Conservation (phyloP, 2,888 invertebrate genomes). For the Adela reaumurella region DNA sequence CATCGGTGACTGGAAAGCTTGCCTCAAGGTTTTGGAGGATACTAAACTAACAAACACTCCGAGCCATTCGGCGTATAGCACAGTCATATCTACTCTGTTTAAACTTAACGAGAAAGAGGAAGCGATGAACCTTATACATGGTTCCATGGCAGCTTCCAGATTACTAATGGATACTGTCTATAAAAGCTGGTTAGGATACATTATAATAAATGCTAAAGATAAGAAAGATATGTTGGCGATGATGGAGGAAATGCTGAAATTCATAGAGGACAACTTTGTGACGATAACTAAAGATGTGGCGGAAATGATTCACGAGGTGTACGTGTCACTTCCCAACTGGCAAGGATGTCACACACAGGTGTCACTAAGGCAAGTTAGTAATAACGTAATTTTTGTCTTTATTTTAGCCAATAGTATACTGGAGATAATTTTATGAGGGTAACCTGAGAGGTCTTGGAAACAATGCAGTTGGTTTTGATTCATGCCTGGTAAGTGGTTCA, state of each 20-base stretch:
- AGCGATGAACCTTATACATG: conserved; percentile 60
- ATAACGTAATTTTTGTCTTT: conserved; percentile 25
- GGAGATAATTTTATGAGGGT: too few relatives aligned
- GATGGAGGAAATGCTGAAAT: conserved; percentile 55
- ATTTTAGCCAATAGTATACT: conserved; percentile 1
- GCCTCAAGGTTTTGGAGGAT: conserved; percentile 57
- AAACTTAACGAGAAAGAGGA: conserved; percentile 48
- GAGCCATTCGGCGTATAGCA: conserved; percentile 43
- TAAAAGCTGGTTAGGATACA: conserved; percentile 49
- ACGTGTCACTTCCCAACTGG: conserved; percentile 24
- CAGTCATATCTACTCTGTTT: conserved; percentile 58
- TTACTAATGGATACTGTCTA: conserved; percentile 46
- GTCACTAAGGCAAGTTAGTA: conserved; percentile 27
- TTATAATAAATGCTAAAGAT: conserved; percentile 32
- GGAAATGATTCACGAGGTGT: conserved; percentile 24
- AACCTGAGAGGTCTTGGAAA: too few relatives aligned
- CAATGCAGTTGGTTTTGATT: too few relatives aligned
- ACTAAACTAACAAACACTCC: conserved; percentile 48
- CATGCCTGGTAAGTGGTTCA: too few relatives aligned
- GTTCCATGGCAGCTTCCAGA: too few relatives aligned
- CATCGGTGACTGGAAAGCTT: conserved; percentile 62
- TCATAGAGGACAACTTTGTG: conserved; percentile 47
- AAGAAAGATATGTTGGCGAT: conserved; percentile 20
- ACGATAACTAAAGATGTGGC: conserved; percentile 25
- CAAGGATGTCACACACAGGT: conserved; percentile 24